Evolutionary conservation across 2,888 invertebrate species (phyloP), one percentile per base, ranked within the genome.

Genomic region (Diachrysia chrysitis): DNA sequence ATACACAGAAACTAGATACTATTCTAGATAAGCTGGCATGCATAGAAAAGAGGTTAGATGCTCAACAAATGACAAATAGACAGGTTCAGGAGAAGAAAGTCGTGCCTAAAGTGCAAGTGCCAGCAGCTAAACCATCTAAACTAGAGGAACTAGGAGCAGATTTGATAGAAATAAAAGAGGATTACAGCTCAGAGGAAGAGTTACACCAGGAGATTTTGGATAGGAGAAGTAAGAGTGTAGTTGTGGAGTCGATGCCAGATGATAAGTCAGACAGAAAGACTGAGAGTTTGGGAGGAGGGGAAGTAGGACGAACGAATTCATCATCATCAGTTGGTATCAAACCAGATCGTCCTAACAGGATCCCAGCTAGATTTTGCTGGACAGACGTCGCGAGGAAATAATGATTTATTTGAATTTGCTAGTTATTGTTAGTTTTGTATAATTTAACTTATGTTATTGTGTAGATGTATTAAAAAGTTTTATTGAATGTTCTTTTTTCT

Each of bases 321-420:
- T 57, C 76, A 9, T 61, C 75, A 9, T 81, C 85, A 16, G 71
- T 74, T n/a, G 87, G 82, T 9, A 71, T 86, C 0, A 90, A 86
- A 73, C 78, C 87, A 29, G 91, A 91, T 21, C 86, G 83, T 32
- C 83, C 86, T 0, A 89, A 88, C 17, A 88, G 90, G 65, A 82
- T 92, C 2, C 94, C 95, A 17, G 87, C 90, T 29, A 85, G 90
- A 54, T 95, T 92, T 78, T 94, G 94, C 73, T 95, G 95, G 95
- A 94, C 94, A 0, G 95, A 94, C 68, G 83, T 88, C 2, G 83
- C 73, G 62, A 68, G 85, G 75, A 72, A 85, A 84, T 32, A 76
- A 83, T 35, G 75, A 59, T 75, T 53, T 37, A 57, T 46, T 19
- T 54, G n/a, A 67, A 58, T 66, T 71, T 70, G 25, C 42, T 63